Conservation (phyloP, 1,140 invertebrate species). For the Panulirus ornatus region DNA sequence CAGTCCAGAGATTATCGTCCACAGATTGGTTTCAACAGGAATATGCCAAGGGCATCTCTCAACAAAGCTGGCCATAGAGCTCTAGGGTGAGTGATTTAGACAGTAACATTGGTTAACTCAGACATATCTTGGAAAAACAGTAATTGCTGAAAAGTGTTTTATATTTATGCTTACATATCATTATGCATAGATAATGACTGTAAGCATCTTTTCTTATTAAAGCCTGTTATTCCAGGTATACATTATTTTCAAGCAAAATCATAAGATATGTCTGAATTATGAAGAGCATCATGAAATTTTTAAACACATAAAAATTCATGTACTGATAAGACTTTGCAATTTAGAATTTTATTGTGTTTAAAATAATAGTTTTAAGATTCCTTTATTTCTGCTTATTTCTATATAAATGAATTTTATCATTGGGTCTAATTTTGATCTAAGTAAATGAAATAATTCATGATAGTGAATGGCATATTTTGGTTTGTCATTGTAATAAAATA, state of each 20-base stretch:
- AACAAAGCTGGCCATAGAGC: constrained; percentile 85
- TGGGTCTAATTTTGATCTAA: constrained; percentile 24
- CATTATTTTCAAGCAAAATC: background rate
- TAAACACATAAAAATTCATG: background rate
- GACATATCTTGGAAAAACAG: constrained; percentile 23
- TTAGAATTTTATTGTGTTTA: constrained; percentile 16
- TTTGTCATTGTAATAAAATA: constrained; percentile 15
- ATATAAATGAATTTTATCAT: constrained; percentile 1
- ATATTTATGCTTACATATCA: no score
- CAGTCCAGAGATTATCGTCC: constrained; percentile 83
- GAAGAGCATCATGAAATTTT: background rate
- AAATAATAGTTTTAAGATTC: background rate
- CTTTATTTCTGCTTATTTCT: background rate
- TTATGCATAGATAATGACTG: no score
- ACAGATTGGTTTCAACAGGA: constrained; percentile 85
- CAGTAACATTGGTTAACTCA: background rate
- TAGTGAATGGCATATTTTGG: constrained; percentile 59
- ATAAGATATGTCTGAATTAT: constrained; percentile 10
- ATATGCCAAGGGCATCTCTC: constrained; percentile 82
- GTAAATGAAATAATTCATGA: constrained; percentile 29
- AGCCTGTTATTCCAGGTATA: background rate
- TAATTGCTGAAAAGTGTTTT: no score
- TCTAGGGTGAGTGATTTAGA: constrained; percentile 78
- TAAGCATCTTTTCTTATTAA: background rate
- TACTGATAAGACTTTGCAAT: background rate